Base-by-base conservation (phyloP, 2,113 vertebrate species). In the Cyphomyrus plagiostoma region DNA sequence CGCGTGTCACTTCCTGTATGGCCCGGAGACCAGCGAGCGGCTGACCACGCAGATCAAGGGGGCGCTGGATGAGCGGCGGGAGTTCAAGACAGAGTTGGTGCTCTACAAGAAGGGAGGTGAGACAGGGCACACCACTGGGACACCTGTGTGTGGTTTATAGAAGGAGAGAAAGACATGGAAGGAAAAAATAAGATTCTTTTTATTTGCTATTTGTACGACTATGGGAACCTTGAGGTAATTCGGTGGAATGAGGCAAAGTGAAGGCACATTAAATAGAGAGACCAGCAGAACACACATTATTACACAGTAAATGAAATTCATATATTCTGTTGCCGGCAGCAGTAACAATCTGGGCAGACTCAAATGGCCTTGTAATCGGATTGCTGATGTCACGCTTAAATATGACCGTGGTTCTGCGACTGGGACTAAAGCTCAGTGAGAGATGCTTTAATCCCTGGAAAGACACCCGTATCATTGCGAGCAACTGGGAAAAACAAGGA, bases 91-190 rank as follows among this genome's bases (percentile, higher is more conserved):
- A 0, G 97, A 99, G 93, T 96, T 99, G 89, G 97, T 97, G 94
- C 98, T 99, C 95, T 99, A 98, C 95, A 97, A 97, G 93, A 99
- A 99, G 92, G 94, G 96, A 1, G 98, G 98, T 99, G 93, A 94
- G 97, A 26, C 26, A 3, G 58, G n/a, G 26, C 58, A 62, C 58
- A 2, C 58, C 58, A n/a, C 6, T n/a, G 21, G 23, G 58, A 23
- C 23, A 26, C 23, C 6, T 8, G 21, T 26, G 58, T 62, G 58
- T 23, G 58, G 23, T 10, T 26, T 11, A 1, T 26, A 26, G 62
- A 11, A 13, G 62, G 10, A 82, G 77, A 42, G 30, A 82, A 42
- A 82, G 35, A 62, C 3, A 9, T 9, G 62, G n/a, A 26, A 11
- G 58, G 58, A 26, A 26, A 30, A 30, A 70, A 70, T 70, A 30